Evolutionary conservation across 2,888 invertebrate species (phyloP).

Genomic region (Lordiphosa fenestrarum): DNA sequence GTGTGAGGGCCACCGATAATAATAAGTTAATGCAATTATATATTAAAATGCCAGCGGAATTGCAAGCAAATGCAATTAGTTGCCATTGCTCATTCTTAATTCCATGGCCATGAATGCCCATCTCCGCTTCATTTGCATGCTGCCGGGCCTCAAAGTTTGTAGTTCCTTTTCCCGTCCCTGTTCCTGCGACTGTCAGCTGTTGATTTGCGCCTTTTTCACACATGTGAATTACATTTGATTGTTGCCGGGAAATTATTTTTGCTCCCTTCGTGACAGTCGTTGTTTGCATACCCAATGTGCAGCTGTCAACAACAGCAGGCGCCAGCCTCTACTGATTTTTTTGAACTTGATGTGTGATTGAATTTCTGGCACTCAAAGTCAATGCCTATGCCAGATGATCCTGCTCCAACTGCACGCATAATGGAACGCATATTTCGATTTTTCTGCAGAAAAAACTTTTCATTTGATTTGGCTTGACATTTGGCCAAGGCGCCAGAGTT

Average conservation of each 20-base stretch:
- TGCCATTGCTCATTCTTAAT: slow-evolving; percentile 9
- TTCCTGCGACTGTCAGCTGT: slow-evolving; percentile 41
- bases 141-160: not conserved
- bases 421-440: slow-evolving; percentile 16
- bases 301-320: slow-evolving; percentile 50
- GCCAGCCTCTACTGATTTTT: slow-evolving; percentile 21
- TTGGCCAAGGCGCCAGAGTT: slow-evolving; percentile 13
- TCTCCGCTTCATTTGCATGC: slow-evolving; percentile 53
- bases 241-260: slow-evolving; percentile 57
- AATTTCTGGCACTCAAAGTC: slow-evolving; percentile 59
- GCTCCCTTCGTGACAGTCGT: slow-evolving; percentile 22
- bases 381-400: slow-evolving; percentile 32
- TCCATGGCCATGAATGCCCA: slow-evolving; percentile 26
- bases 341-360: slow-evolving; percentile 65
- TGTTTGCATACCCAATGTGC: slow-evolving; percentile 38
- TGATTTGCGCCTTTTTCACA: slow-evolving; percentile 41
- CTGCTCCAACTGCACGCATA: slow-evolving; percentile 6
- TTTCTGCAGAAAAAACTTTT: slow-evolving; percentile 30
- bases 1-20: slow-evolving; percentile 29
- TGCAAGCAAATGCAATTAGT: slow-evolving; percentile 60
- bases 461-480: slow-evolving; percentile 47
- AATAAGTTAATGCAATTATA: slow-evolving; percentile 65
- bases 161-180: not conserved
- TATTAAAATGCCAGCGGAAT: slow-evolving; percentile 39
- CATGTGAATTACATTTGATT: slow-evolving; percentile 62